These are phyloP conservation scores for Rattus rattus DNA, from an alignment of 2,113 vertebrate species.

Conservation along the genomic window DNA sequence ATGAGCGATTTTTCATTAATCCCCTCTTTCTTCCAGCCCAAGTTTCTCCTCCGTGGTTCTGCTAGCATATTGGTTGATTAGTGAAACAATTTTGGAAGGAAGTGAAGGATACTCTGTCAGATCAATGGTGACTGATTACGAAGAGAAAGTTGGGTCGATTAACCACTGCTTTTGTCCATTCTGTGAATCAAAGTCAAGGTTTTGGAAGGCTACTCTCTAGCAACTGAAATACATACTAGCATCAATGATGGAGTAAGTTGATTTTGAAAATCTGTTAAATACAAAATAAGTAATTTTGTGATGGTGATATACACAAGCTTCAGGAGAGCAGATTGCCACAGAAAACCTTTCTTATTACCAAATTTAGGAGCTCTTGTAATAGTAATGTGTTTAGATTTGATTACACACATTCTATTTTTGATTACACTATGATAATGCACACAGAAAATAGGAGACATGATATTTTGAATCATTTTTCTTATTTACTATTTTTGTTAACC, in stretches of 20 bases:
- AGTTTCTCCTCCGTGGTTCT: background rate
- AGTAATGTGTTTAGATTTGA: background rate
- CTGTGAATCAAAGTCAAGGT: background rate
- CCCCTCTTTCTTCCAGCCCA: background rate
- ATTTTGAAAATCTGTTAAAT: background rate
- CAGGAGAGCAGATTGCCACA: background rate
- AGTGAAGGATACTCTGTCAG: background rate
- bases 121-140: background rate
- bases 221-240: background rate
- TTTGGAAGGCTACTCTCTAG: background rate
- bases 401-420: background rate
- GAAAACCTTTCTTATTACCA: background rate
- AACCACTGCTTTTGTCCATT: background rate
- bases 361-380: background rate
- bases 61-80: background rate
- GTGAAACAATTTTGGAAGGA: background rate
- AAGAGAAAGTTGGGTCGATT: background rate
- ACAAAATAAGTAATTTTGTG: background rate
- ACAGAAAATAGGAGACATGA: background rate
- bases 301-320: background rate
- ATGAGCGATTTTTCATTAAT: background rate
- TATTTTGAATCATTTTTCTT: background rate
- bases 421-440: background rate
- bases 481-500: background rate
- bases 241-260: background rate